Evolutionary conservation across 2,113 vertebrate genomes (phyloP), one percentile per base, ranked within the genome.

Genomic region (Mastomys coucha): DNA sequence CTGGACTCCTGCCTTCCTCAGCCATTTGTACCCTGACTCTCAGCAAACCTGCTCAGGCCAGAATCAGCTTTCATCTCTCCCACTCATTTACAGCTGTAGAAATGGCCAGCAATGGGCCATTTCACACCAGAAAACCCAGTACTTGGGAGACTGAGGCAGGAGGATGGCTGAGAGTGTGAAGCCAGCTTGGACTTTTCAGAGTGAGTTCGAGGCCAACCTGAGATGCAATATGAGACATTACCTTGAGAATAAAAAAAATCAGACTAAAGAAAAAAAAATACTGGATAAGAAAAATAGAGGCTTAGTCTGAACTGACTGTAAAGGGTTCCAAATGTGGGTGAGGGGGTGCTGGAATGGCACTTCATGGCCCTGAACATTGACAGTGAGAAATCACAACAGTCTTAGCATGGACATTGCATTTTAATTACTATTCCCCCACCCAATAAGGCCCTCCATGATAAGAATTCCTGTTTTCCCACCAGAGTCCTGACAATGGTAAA

Each of bases 41-140:
- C 51, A 88, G 95, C 58, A 96, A 97, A 95, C 70, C 81, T 80
- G 60, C 77, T 53, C 72, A 86, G 2, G 70, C 16, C 73, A 73
- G 36, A 93, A 53, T 75, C 56, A 63, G 76, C 93, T 88, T 69
- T 72, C 28, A n/a, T 28, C 36, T 70, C 87, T 56, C 39, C 82
- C n/a, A 63, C 24, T 73, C 73, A 70, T 20, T 94, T 85, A 93
- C 63, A 80, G 60, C 65, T 65, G 28, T 49, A 33, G 60, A 58
- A 84, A 2, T 33, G 90, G 0, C 10, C 56, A 24, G 53, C 26
- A 84, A 17, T 4, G 8, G 14, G 6, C n/a, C n/a, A n/a, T n/a
- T n/a, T 73, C 36, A 39, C 1, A 20, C 16, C 24, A 20, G 16
- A 58, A 73, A 88, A n/a, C 33, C 65, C 36, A 56, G 49, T 11